phyloP scores from a whole-genome alignment of 1,140 invertebrate genomes.

The Dysdera silvatica region DNA sequence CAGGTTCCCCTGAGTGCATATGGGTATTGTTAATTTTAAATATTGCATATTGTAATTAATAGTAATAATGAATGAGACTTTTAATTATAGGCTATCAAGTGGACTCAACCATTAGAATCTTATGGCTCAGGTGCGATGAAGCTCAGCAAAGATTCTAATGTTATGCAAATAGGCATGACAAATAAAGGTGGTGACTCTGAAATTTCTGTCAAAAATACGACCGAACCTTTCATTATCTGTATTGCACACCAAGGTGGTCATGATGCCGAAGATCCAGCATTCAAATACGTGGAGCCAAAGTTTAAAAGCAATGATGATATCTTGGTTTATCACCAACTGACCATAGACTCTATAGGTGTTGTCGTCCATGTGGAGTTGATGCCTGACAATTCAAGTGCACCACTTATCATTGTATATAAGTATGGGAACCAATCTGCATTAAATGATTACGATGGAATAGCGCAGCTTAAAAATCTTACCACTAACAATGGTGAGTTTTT shows the following conservation, averaged over 20 bases:
- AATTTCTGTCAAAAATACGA: slow-evolving; percentile 9
- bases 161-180: slow-evolving; percentile 13
- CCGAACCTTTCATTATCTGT: slow-evolving; percentile 19
- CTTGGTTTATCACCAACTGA: slow-evolving; percentile 17
- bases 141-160: slow-evolving; percentile 16
- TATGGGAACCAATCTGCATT: slow-evolving; percentile 10
- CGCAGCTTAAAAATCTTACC: not conserved
- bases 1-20: too few relatives aligned
- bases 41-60: too few relatives aligned
- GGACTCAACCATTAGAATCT: slow-evolving; percentile 23
- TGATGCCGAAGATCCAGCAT: not conserved
- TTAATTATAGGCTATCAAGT: slow-evolving; percentile 14
- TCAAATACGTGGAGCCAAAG: slow-evolving; percentile 8
- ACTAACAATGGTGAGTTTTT: slow-evolving; percentile 7
- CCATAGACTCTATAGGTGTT: slow-evolving; percentile 8
- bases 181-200: slow-evolving; percentile 3
- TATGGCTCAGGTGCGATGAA: slow-evolving; percentile 9
- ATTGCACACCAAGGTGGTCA: not conserved
- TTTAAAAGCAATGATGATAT: slow-evolving; percentile 13
- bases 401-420: slow-evolving; percentile 9
- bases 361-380: slow-evolving; percentile 5
- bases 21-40: too few relatives aligned
- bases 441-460: slow-evolving; percentile 16
- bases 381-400: not conserved
- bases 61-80: too few relatives aligned